These are phyloP conservation scores for Sinotaia quadrata DNA, from an alignment of 2,888 invertebrate genomes.

Conservation along the genomic window DNA sequence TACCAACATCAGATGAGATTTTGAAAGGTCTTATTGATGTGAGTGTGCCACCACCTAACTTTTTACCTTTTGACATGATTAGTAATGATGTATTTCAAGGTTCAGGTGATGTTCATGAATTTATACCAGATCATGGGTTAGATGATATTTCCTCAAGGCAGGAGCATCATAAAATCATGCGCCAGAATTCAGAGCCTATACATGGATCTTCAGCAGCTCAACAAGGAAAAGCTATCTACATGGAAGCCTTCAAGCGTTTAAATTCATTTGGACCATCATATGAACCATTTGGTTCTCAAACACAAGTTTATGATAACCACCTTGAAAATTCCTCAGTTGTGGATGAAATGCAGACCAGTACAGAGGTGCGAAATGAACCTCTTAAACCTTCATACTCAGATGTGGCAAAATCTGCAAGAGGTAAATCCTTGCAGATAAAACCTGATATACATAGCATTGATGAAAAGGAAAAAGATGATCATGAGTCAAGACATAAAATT, in stretches of 20 bases:
- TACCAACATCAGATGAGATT: not conserved
- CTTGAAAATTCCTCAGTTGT: not conserved
- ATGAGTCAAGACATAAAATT: slow-evolving; percentile 23
- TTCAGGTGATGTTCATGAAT: not conserved
- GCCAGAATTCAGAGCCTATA: slow-evolving; percentile 25
- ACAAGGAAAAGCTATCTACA: slow-evolving; percentile 53
- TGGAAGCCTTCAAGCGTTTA: slow-evolving; percentile 50
- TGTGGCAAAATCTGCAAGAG: slow-evolving; percentile 58
- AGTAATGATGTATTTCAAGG: slow-evolving; percentile 13
- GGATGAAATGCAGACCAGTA: not conserved
- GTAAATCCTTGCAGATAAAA: slow-evolving; percentile 37
- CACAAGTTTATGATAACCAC: slow-evolving; percentile 11
- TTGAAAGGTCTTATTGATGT: not conserved
- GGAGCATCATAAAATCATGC: slow-evolving; percentile 5
- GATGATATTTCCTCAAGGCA: not conserved
- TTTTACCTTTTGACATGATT: not conserved
- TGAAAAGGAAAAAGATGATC: slow-evolving; percentile 7
- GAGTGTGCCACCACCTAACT: slow-evolving; percentile 5
- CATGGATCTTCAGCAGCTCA: slow-evolving; percentile 28
- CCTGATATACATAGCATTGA: slow-evolving; percentile 8
- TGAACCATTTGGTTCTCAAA: slow-evolving; percentile 51
- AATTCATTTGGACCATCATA: slow-evolving; percentile 42
- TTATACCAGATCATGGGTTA: not conserved
- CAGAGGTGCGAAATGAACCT: slow-evolving; percentile 22
- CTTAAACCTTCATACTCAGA: slow-evolving; percentile 64